These are phyloP conservation scores for Kryptolebias ocellatus DNA, from an alignment of 2,797 vertebrate genomes.

Conservation along the genomic window DNA sequence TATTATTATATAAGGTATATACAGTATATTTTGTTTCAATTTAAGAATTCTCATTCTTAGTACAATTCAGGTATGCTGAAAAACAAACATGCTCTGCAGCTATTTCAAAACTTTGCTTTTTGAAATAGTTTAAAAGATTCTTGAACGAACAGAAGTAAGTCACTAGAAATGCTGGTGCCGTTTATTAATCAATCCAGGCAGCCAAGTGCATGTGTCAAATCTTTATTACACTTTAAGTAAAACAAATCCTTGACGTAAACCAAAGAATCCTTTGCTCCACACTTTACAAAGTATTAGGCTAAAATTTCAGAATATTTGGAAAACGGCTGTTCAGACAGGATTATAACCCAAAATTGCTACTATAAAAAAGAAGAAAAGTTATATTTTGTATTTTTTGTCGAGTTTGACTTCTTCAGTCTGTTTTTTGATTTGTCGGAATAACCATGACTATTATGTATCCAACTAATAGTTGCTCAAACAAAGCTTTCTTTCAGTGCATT, in stretches of 20 bases:
- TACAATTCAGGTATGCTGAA: conserved; percentile 26
- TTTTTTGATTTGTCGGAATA: conserved; percentile 57
- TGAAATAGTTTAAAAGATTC: conserved; percentile 26
- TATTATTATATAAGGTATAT: not conserved
- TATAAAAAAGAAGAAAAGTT: conserved; percentile 43
- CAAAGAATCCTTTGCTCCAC: conserved; percentile 31
- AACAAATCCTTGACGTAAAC: conserved; percentile 48
- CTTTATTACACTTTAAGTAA: conserved; percentile 39
- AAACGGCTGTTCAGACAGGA: conserved; percentile 47
- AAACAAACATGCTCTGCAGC: conserved; percentile 25
- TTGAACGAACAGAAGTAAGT: conserved; percentile 24
- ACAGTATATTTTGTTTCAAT: too few species aligned
- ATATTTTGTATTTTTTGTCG: conserved; percentile 37
- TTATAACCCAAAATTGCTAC: conserved; percentile 45
- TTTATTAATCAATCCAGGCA: conserved; percentile 68
- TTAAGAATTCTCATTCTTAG: too few species aligned
- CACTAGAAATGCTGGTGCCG: conserved; percentile 39
- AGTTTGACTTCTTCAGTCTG: conserved; percentile 39
- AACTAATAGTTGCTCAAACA: conserved; percentile 58
- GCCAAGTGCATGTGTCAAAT: conserved; percentile 53
- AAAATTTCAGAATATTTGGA: conserved; percentile 55
- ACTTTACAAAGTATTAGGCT: conserved; percentile 42
- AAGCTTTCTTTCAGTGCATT: conserved; percentile 49
- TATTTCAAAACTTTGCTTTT: not conserved
- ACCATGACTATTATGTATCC: conserved; percentile 56